phyloP scores from a whole-genome alignment of 2,888 invertebrate genomes.

The Alsophila aescularia region DNA sequence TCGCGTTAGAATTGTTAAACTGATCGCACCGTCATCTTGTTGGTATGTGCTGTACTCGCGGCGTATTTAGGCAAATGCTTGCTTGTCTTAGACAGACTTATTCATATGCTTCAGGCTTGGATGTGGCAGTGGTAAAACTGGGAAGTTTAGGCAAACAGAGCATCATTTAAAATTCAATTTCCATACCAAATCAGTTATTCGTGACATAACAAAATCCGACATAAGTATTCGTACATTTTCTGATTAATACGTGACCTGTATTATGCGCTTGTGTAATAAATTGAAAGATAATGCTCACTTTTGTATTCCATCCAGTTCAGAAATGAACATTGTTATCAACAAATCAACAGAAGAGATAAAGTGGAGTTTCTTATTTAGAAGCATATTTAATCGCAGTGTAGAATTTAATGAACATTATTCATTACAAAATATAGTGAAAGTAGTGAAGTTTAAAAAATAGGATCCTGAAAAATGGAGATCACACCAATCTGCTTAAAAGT shows the following conservation, averaged over 20 bases:
- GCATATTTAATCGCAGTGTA: constrained; percentile 40
- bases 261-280: constrained; percentile 18
- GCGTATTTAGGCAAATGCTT: constrained; percentile 33
- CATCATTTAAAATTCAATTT: constrained; percentile 5
- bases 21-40: constrained; percentile 40
- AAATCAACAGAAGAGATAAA: constrained; percentile 32
- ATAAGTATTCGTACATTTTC: constrained; percentile 16
- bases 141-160: not conserved
- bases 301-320: constrained; percentile 30
- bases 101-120: constrained; percentile 26
- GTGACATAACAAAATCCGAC: constrained; percentile 11
- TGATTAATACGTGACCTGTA: constrained; percentile 10
- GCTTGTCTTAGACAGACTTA: constrained; percentile 26
- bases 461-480: constrained; percentile 30
- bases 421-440: constrained; percentile 11
- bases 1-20: constrained; percentile 48
- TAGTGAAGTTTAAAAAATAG: constrained; percentile 17
- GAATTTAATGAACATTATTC: constrained; percentile 27
- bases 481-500: constrained; percentile 25
- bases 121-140: constrained; percentile 15
- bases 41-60: constrained; percentile 30
- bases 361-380: constrained; percentile 27
- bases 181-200: not conserved
- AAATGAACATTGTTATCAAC: constrained; percentile 36
- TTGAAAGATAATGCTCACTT: not conserved